phyloP scores from a whole-genome alignment of 2,113 vertebrate species.

The human (Homo sapiens) region GRCh38 chr20:42635001-42635500 shows the following conservation, averaged over 20 bases:
- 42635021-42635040: background rate
- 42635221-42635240: background rate
- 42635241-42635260: background rate
- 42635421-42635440: conserved; percentile 55
- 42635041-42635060: background rate
- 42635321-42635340: conserved; percentile 42
- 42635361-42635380: conserved; percentile 60
- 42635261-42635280: background rate
- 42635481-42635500: conserved; percentile 46
- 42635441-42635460: conserved; percentile 53
- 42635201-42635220: background rate
- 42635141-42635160: background rate
- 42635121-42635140: background rate
- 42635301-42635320: conserved; percentile 14
- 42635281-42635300: conserved; percentile 58
- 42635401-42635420: background rate
- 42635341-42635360: conserved; percentile 48
- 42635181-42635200: background rate
- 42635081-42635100: background rate
- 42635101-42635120: background rate
- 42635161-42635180: conserved; percentile 27
- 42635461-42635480: conserved; percentile 41
- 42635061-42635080: background rate
- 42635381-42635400: background rate
- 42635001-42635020: background rate